Base-by-base conservation (phyloP, 2,888 invertebrate genomes). In the Cataglyphis albicans region DNA sequence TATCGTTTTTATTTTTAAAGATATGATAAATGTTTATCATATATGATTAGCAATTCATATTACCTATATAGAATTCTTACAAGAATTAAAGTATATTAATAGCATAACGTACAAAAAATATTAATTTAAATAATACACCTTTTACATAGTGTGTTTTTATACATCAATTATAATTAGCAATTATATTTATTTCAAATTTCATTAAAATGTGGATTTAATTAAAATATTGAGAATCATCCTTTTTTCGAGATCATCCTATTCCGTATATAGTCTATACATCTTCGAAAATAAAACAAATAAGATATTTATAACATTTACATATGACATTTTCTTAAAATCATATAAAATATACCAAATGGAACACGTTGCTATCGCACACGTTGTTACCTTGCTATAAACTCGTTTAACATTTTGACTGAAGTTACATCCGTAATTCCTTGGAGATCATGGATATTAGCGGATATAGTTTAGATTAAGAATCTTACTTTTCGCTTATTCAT, bases 351-450 rank as follows among this genome's bases (percentile, higher is more conserved):
- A 70, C 52, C 4, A 76, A 41, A n/a, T 48, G 25, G 18, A 41
- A 32, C 44, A 57, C 78, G 41, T 67, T 57, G 18, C 10, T 21
- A 32, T 44, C 44, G 68, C 12, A 41, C 41, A 41, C 68, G 32
- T 10, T 59, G 10, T 44, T 48, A 25, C 9, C 29, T 59, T 7
- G 7, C 18, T 35, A 44, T 44, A 0, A 35, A 48, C 7, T 70
- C 32, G 7, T 59, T 57, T 59, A 61, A 61, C 44, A 80, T 44
- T 70, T 78, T 6, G 78, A 70, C 78, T 70, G 76, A 67, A 57
- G 41, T 21, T 29, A 55, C 55, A 55, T 0, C 38, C 21, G 25
- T 29, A 41, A 41, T 76, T 76, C 55, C 76, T 67, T 67, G 76
- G 55, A 67, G 29, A 76, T 15, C 67, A 15, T 59, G 55, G 55